Conservation (phyloP, 37 sponge, comb jelly and placozoan genomes). For the Agelas oroides region DNA sequence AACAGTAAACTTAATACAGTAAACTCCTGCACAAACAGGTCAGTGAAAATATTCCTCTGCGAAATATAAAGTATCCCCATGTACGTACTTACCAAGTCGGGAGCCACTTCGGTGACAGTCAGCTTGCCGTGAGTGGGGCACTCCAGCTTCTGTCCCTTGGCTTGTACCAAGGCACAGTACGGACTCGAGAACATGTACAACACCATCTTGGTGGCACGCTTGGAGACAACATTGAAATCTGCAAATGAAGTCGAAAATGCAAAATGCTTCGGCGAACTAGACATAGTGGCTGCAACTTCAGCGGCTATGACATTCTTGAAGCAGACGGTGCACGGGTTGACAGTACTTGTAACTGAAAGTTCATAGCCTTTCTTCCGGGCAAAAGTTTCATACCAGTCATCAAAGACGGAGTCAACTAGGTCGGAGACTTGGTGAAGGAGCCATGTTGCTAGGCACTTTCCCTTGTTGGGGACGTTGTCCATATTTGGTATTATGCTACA, state of each 20-base stretch:
- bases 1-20: too few species aligned
- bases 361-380: conserved; percentile 45
- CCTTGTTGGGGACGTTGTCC: background rate
- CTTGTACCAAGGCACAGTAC: conserved; percentile 20
- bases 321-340: conserved; percentile 60
- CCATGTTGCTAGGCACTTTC: conserved; percentile 73
- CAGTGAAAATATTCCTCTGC: background rate
- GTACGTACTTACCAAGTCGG: conserved; percentile 80
- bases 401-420: conserved; percentile 76
- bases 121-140: conserved; percentile 68
- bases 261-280: background rate
- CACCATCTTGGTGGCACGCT: background rate
- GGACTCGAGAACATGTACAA: conserved; percentile 60
- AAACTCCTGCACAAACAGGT: too few species aligned
- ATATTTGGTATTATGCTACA: background rate
- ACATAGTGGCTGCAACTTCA: background rate
- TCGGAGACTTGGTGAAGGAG: conserved; percentile 69
- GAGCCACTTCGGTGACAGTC: conserved; percentile 57
- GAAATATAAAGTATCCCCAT: background rate
- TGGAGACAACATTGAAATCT: background rate
- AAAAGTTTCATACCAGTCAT: conserved; percentile 92
- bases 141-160: background rate
- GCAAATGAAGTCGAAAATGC: background rate
- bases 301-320: background rate
- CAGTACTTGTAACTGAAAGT: background rate